Base-by-base conservation (phyloP, 2,113 vertebrate species). In the Python bivittatus region DNA sequence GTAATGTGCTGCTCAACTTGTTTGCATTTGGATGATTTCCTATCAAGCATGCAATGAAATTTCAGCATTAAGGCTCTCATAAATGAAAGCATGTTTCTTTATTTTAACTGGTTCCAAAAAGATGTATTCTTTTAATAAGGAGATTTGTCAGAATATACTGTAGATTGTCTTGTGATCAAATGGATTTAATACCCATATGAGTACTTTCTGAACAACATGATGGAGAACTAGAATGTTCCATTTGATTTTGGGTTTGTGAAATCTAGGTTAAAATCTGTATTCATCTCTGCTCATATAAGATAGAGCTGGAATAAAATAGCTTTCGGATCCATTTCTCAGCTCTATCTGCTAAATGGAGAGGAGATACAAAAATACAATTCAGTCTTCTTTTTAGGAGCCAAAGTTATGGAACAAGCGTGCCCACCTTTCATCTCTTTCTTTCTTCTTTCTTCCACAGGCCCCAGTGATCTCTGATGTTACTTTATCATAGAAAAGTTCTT, bases 1-100 rank as follows among this genome's bases (percentile, higher is more conserved):
- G 95, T 94, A 97, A 97, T 88, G 93, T 61, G 92, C 87, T 94
- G 86, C 89, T 90, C 79, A 97, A 96, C 86, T 94, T 96, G 58
- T 94, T 95, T 95, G 95, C 89, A 92, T 94, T 94, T 92, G 68
- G 93, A 83, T 96, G 95, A 96, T 95, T 94, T 95, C 91, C 29
- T 95, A 44, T 93, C 91, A 88, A 91, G 53, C 29, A 56, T 93
- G 94, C 88, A 94, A 91, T 54, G 0, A 89, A 95, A 92, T 95
- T 92, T 79, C 95, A 68, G 96, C 4, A 89, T 95, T 92, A 87
- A 61, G 60, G n/a, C 93, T 93, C 6, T 94, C 95, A 89, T 89
- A 95, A 95, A 92, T 2, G 89, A 4, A 95, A 94, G 85, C 56
- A 0, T 0, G 20, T 84, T 89, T 57, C 53, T 1, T 0, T 44